Percentiles rank a stretch among this genome's conserved stretches.
Conservation (phyloP, 2,113 vertebrate species). For the Microcebus jonahi region DNA sequence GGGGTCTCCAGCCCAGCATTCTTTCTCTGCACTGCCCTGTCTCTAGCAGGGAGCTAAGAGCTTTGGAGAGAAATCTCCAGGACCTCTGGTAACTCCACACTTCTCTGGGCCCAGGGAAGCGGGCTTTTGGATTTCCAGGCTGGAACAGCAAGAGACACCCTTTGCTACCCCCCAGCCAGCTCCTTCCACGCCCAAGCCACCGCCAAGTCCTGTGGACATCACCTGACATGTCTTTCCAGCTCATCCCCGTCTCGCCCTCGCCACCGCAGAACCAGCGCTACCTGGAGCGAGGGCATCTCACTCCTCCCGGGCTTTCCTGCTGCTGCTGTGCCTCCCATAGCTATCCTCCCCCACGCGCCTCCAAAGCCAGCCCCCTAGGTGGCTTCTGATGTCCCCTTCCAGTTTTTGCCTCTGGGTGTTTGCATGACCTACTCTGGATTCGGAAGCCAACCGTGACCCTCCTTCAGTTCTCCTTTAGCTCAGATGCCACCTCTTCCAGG, state of each 20-base stretch:
- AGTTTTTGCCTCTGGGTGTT: not conserved
- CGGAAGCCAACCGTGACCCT: not conserved
- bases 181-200: not conserved
- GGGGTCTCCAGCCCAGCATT: not conserved
- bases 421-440: not conserved
- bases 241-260: not conserved
- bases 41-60: not conserved
- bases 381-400: not conserved
- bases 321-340: not conserved
- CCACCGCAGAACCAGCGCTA: not conserved
- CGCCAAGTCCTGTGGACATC: accelerated
- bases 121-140: not conserved
- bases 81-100: not conserved
- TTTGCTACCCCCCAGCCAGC: not conserved
- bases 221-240: accelerated
- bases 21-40: not conserved
- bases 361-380: accelerated
- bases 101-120: not conserved
- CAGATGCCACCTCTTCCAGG: not conserved
- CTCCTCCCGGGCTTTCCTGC: not conserved
- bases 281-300: not conserved
- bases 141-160: not conserved
- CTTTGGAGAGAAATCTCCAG: not conserved
- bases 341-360: not conserved
- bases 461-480: not conserved